Evolutionary conservation across 2,113 vertebrate species (phyloP).

Genomic region (Chlorodrepanis virens): DNA sequence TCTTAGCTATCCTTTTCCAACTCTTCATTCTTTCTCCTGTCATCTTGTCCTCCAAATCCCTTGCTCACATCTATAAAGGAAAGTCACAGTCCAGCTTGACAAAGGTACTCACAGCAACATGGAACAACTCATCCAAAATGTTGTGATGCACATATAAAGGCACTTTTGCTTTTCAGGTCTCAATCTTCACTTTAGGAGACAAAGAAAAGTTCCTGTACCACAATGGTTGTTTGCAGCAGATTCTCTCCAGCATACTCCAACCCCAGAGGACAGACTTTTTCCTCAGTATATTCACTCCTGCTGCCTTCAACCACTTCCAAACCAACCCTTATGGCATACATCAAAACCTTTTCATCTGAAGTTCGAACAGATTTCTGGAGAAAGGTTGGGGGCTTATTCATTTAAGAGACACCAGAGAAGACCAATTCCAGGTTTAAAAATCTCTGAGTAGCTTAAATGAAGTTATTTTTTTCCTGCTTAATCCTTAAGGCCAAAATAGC

Average conservation of each 20-base stretch:
- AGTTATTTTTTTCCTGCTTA: slow-evolving; percentile 22
- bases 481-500: slow-evolving; percentile 41
- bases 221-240: not conserved
- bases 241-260: not conserved
- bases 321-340: not conserved
- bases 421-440: slow-evolving; percentile 31
- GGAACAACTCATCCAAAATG: not conserved
- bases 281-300: not conserved
- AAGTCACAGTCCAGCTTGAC: not conserved
- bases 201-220: not conserved
- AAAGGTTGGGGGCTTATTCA: not conserved
- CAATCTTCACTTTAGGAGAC: not conserved
- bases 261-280: not conserved
- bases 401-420: not conserved
- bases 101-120: not conserved
- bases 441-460: slow-evolving; percentile 9
- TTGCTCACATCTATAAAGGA: not conserved
- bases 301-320: slow-evolving; percentile 24
- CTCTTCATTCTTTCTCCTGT: not conserved
- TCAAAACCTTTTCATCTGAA: slow-evolving; percentile 32
- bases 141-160: not conserved
- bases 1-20: not conserved
- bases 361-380: slow-evolving; percentile 40
- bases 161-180: not conserved
- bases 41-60: not conserved